phyloP scores from a whole-genome alignment of 2,797 vertebrate species.

The Lepilemur ruficaudatus region DNA sequence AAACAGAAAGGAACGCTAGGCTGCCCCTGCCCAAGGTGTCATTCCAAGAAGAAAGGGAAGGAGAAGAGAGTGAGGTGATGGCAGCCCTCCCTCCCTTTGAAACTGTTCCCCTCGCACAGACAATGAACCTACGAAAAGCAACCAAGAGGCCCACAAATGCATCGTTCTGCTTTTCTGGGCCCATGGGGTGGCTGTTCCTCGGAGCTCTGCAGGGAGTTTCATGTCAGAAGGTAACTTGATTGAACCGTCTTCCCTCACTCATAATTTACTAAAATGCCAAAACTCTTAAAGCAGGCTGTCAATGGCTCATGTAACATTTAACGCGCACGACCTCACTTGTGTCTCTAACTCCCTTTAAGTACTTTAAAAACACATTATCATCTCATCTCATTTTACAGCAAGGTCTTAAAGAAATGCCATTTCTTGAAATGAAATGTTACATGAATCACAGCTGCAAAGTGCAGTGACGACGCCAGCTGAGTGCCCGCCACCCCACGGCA shows the following conservation, averaged over 20 bases:
- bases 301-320: constrained; percentile 39
- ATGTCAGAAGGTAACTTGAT: constrained; percentile 6
- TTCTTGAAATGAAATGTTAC: constrained; percentile 61
- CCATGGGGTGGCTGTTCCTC: background rate
- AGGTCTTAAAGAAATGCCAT: constrained; percentile 53
- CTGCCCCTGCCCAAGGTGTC: background rate
- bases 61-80: background rate
- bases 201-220: background rate
- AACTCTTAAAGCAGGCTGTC: constrained; percentile 2
- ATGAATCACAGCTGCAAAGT: background rate
- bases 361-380: constrained; percentile 64
- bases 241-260: background rate
- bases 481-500: background rate
- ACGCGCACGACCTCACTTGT: constrained; percentile 17
- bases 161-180: background rate
- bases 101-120: fast-evolving
- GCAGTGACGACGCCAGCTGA: background rate
- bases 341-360: constrained; percentile 55
- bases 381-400: constrained; percentile 27
- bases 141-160: background rate
- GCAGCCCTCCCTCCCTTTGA: background rate
- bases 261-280: constrained; percentile 70
- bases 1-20: background rate
- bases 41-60: background rate
- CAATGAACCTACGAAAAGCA: background rate